These are phyloP conservation scores for Mionectes macconnelli DNA, from an alignment of 2,113 vertebrate species.

Conservation along the genomic window DNA sequence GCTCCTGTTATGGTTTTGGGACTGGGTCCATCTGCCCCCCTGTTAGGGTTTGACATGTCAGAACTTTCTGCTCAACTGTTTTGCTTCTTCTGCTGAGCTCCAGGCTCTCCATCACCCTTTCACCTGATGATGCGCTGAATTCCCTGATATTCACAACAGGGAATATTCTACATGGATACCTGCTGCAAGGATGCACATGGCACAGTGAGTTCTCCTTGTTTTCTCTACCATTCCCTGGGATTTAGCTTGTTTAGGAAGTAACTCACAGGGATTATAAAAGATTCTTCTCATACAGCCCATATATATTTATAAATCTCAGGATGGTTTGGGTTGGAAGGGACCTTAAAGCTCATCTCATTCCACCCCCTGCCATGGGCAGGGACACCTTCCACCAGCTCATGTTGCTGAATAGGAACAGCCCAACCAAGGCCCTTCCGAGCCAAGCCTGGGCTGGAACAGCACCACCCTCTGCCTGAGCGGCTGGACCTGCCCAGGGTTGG, in stretches of 20 bases:
- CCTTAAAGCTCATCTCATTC: background rate
- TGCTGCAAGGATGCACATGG: background rate
- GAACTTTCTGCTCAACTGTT: background rate
- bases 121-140: background rate
- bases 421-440: too few relatives aligned
- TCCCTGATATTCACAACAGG: background rate
- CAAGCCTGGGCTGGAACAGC: too few relatives aligned
- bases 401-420: too few relatives aligned
- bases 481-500: background rate
- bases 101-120: background rate
- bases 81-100: background rate
- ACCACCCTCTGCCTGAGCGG: background rate
- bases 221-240: background rate
- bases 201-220: too few relatives aligned
- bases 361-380: background rate
- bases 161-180: background rate
- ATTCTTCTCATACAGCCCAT: background rate
- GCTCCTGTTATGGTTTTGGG: too few relatives aligned
- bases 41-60: background rate
- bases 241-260: background rate
- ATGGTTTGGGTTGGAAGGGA: background rate
- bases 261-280: background rate
- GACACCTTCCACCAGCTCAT: background rate
- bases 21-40: background rate
- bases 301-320: background rate